These are phyloP conservation scores for Julus scanicus DNA, from an alignment of 2,888 invertebrate genomes.

Conservation along the genomic window DNA sequence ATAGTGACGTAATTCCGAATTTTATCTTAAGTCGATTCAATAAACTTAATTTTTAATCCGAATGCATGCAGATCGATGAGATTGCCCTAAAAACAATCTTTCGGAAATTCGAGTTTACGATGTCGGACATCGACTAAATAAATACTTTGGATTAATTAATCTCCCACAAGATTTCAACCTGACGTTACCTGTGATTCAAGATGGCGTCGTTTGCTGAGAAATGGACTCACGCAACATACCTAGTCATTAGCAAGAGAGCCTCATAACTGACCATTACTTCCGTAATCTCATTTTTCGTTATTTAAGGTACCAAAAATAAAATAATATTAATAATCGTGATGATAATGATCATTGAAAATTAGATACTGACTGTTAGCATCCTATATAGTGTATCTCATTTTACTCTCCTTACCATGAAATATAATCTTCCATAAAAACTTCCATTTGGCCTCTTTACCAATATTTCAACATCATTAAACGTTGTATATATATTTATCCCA, in stretches of 20 bases:
- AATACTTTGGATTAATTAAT: not conserved
- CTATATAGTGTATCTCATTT: not conserved
- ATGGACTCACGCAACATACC: not conserved
- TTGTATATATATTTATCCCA: conserved; percentile 4
- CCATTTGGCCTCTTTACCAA: not conserved
- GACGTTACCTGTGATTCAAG: not conserved
- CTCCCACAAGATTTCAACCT: not conserved
- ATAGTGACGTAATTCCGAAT: not conserved
- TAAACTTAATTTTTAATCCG: not conserved
- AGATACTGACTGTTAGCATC: too few species aligned
- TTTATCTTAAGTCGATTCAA: not conserved
- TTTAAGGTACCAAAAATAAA: too few species aligned
- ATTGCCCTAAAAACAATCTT: not conserved
- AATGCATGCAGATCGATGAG: not conserved
- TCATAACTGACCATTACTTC: not conserved
- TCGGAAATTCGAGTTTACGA: not conserved
- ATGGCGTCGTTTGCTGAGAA: not conserved
- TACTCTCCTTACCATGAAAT: not conserved
- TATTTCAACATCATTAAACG: not conserved
- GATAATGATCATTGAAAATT: not conserved
- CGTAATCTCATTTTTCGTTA: not conserved
- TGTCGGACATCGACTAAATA: not conserved
- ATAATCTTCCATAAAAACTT: not conserved
- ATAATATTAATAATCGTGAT: too few species aligned
- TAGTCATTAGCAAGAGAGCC: not conserved